Percentiles rank a stretch among this genome's conserved stretches.
Evolutionary conservation across 2,113 vertebrate genomes (phyloP).

Genomic region (Hippopotamus amphibius): DNA sequence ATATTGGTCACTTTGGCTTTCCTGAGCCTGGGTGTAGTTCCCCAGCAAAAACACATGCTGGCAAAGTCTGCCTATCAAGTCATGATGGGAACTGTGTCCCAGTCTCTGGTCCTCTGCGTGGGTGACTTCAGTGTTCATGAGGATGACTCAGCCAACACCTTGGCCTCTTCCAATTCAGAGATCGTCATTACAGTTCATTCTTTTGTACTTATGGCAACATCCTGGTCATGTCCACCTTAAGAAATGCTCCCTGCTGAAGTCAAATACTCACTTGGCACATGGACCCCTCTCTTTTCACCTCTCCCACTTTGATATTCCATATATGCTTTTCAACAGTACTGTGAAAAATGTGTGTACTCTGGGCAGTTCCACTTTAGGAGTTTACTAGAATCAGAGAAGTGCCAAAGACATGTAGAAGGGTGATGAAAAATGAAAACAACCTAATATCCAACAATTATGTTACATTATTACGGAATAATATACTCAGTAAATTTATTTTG

Average conservation of each 20-base stretch:
- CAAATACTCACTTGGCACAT: not conserved
- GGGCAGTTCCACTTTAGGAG: not conserved
- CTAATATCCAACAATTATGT: not conserved
- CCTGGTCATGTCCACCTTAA: not conserved
- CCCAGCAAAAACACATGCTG: not conserved
- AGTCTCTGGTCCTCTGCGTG: not conserved
- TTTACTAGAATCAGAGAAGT: not conserved
- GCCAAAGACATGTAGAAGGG: not conserved
- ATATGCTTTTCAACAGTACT: not conserved
- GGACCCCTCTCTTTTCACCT: not conserved
- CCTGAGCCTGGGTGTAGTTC: not conserved
- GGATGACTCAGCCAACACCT: not conserved
- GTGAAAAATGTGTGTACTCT: not conserved
- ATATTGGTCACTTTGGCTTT: not conserved
- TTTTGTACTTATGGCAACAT: not conserved
- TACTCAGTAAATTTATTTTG: not conserved
- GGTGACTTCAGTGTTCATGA: not conserved
- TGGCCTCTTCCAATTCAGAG: not conserved
- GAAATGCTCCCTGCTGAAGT: not conserved
- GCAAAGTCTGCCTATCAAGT: not conserved
- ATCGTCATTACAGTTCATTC: not conserved
- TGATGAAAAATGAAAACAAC: not conserved
- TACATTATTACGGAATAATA: not conserved
- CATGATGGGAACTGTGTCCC: not conserved
- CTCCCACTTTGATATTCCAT: not conserved